A percentile compares a stretch with the other conserved stretches of the same genome.
Evolutionary conservation across 1,140 invertebrate genomes (phyloP).

Genomic region (Pissodes strobi): DNA sequence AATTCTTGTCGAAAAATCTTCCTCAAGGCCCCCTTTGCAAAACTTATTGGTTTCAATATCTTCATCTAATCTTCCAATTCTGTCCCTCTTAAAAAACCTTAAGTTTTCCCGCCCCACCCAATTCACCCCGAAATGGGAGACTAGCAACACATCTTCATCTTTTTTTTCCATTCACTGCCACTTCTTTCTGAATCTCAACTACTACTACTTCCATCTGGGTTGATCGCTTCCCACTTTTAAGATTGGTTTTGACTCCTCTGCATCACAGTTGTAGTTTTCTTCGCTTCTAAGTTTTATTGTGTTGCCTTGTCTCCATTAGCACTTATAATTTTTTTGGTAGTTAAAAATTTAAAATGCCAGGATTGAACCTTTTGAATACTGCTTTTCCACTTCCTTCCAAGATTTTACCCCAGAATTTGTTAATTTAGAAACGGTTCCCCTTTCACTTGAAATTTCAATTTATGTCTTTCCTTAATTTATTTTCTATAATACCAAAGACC

Average conservation of each 20-base stretch:
- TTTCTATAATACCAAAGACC: too few species aligned
- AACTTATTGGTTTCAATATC: not conserved
- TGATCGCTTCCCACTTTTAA: too few species aligned
- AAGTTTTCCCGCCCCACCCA: not conserved
- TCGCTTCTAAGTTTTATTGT: too few species aligned
- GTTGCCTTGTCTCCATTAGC: too few species aligned
- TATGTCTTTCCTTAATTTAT: not conserved
- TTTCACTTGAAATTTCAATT: not conserved
- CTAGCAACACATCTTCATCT: not conserved
- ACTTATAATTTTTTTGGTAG: too few species aligned
- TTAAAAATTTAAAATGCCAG: too few species aligned
- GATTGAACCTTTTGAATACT: not conserved
- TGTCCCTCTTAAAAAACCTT: not conserved
- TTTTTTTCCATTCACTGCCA: too few species aligned
- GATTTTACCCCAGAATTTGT: not conserved
- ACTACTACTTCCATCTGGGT: too few species aligned
- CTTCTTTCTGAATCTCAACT: too few species aligned
- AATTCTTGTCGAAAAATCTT: not conserved
- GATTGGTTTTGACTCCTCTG: too few species aligned
- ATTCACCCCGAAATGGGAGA: not conserved
- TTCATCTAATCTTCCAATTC: too few species aligned
- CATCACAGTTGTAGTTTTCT: too few species aligned
- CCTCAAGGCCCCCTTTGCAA: not conserved
- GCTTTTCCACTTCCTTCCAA: not conserved
- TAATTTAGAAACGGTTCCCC: not conserved